Conservation (phyloP, 2,113 vertebrate species). For the Bos javanicus region DNA sequence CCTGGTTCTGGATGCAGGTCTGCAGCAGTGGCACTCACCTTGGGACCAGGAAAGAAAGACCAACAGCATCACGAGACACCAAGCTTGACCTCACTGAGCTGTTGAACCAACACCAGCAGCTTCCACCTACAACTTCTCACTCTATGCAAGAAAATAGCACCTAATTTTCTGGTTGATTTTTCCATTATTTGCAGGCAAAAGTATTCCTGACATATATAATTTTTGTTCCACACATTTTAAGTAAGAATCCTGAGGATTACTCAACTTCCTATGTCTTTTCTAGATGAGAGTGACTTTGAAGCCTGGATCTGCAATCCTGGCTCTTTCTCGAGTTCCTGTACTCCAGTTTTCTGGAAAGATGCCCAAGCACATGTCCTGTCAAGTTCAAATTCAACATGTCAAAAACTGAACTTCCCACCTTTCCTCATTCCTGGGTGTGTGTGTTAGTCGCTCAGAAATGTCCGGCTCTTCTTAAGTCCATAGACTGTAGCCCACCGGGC, state of each 20-base stretch:
- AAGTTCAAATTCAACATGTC: not conserved
- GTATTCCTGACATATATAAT: not conserved
- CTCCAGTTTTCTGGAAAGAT: not conserved
- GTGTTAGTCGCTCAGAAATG: not conserved
- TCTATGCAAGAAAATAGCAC: not conserved
- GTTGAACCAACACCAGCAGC: not conserved
- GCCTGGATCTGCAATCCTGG: too few species aligned
- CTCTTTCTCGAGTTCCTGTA: not conserved
- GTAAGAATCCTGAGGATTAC: not conserved
- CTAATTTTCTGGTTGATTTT: not conserved
- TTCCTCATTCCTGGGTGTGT: not conserved
- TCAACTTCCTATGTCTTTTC: not conserved
- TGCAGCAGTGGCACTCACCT: accelerated
- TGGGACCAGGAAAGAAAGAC: not conserved
- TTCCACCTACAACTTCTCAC: not conserved
- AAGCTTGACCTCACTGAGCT: not conserved
- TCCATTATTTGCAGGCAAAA: not conserved
- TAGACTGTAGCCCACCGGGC: not conserved
- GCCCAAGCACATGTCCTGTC: not conserved
- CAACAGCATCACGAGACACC: accelerated
- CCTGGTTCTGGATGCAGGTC: too few species aligned
- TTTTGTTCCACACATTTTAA: not conserved
- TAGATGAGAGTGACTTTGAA: not conserved
- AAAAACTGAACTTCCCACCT: not conserved
- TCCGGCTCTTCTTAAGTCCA: not conserved